These are phyloP conservation scores for Apis florea DNA, from an alignment of 1,140 invertebrate species.

Conservation along the genomic window DNA sequence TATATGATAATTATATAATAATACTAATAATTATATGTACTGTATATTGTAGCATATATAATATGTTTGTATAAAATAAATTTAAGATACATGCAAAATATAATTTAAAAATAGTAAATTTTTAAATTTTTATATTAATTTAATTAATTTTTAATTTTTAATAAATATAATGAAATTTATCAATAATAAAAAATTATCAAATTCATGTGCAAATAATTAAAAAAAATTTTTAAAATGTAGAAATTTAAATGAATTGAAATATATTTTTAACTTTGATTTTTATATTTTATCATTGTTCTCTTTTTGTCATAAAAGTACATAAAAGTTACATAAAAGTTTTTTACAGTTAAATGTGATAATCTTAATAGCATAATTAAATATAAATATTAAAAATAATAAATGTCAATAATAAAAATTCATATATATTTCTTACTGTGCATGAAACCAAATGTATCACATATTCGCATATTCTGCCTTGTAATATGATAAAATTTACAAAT, in stretches of 20 bases:
- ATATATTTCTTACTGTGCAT: neutral
- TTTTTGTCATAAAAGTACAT: neutral
- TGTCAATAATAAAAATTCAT: constrained; percentile 13
- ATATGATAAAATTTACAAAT: constrained; percentile 29
- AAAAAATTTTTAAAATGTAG: neutral
- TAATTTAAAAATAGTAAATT: neutral
- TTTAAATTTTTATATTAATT: neutral
- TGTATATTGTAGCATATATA: neutral
- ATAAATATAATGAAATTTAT: constrained; percentile 1
- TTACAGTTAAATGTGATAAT: constrained; percentile 1
- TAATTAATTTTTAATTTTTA: constrained; percentile 8
- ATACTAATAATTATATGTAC: too few relatives aligned
- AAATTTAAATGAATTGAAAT: neutral
- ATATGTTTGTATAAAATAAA: constrained; percentile 27
- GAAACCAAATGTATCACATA: constrained; percentile 31
- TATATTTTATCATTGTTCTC: neutral
- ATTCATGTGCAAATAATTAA: neutral
- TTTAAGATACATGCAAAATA: constrained; percentile 6
- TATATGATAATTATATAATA: neutral
- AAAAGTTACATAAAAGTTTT: neutral
- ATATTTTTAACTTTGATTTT: neutral
- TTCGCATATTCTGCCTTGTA: constrained; percentile 42
- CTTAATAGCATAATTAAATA: constrained; percentile 41
- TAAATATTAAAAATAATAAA: constrained; percentile 27
- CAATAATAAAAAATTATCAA: neutral